These are phyloP conservation scores for Drosophila meridiana DNA, from an alignment of 2,888 invertebrate genomes.

Conservation along the genomic window DNA sequence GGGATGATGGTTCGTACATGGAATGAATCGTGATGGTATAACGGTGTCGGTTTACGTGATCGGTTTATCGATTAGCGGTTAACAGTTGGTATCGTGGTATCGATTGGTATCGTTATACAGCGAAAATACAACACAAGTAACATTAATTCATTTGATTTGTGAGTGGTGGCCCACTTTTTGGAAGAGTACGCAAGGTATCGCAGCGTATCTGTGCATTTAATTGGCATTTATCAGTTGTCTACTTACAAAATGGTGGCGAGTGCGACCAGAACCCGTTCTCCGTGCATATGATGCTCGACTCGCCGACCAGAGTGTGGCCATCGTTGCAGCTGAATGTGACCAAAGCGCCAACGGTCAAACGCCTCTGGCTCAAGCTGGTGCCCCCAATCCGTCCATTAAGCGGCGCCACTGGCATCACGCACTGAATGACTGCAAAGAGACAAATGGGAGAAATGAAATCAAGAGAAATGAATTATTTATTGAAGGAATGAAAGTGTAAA, in stretches of 20 bases:
- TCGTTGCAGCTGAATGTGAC: constrained; percentile 91
- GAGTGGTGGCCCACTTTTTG: constrained; percentile 68
- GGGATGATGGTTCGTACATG: constrained; percentile 40
- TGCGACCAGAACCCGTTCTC: constrained; percentile 96
- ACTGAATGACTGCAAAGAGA: constrained; percentile 90
- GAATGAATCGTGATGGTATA: constrained; percentile 51
- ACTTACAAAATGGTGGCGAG: constrained; percentile 92
- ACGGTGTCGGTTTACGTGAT: constrained; percentile 34
- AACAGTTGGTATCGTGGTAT: constrained; percentile 29
- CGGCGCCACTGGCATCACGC: constrained; percentile 91
- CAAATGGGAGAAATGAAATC: background rate
- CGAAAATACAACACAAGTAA: constrained; percentile 77
- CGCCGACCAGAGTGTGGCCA: constrained; percentile 88
- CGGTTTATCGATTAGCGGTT: constrained; percentile 27
- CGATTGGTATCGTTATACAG: constrained; percentile 56
- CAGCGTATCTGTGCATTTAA: constrained; percentile 61
- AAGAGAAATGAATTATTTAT: constrained; percentile 1
- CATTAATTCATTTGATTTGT: constrained; percentile 67
- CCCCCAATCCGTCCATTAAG: constrained; percentile 88
- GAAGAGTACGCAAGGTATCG: constrained; percentile 58
- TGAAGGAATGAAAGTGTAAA: background rate
- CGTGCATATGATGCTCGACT: constrained; percentile 93
- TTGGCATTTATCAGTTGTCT: constrained; percentile 62
- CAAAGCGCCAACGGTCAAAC: constrained; percentile 92
- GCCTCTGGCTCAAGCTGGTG: constrained; percentile 86